Base-by-base conservation (phyloP, 2,113 vertebrate genomes). In the Phrynosoma platyrhinos region DNA sequence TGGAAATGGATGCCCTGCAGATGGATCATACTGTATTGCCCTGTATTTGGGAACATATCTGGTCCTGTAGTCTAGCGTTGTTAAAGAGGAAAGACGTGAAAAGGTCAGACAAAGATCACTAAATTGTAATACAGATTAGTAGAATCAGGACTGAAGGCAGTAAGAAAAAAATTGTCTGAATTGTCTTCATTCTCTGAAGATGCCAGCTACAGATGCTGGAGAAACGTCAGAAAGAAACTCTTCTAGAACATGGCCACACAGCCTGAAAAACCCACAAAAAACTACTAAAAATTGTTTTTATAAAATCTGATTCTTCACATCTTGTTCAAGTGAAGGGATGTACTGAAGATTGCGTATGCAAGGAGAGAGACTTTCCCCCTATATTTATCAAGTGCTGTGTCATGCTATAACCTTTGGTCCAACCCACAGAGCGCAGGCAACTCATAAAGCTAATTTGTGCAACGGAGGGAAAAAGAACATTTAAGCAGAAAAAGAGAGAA, bases 291-390 rank as follows among this genome's bases (percentile, higher is more conserved):
- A 36, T 36, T 36, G 68, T 55, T n/a, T 80, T 90, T 87, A 90
- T 94, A 88, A 89, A 87, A 94, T 92, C 83, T 94, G 90, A 93
- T 36, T 58, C 90, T 81, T 92, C 79, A 53, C n/a, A 62, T 91
- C 86, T 10, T 2, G 88, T 92, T 87, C 77, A 92, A 90, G 83
- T 32, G 84, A 92, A 90, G 66, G 7, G 21, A 23, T 62, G 68
- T 9, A 94, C 90, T 91, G 79, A 93, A 92, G 82, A 32, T 83
- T 90, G 53, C 86, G 92, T 89, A 85, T 62, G 58, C n/a, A 72
- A 72, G 5, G 86, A 89, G 91, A 90, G 88, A 92, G 20, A 5
- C 27, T 89, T 88, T 18, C 53, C 64, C 40, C 40, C 1, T n/a
- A 69, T 88, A 93, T 30, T 91, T 86, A 53, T 69, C 87, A 74